Conservation (phyloP, 1,140 invertebrate genomes). For the Bathynomus jamesi region DNA sequence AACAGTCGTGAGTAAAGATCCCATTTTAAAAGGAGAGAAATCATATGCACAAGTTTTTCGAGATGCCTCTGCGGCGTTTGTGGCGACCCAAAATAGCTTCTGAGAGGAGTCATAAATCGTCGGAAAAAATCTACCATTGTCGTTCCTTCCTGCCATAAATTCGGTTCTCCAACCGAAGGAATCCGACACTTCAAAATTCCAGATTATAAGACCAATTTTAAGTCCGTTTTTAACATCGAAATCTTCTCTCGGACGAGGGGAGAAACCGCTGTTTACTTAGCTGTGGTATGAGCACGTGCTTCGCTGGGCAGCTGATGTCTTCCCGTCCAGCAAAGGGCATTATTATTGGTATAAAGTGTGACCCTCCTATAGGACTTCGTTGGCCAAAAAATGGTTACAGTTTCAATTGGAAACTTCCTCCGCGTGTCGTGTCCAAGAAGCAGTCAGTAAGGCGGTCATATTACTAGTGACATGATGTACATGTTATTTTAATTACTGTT, state of each 20-base stretch:
- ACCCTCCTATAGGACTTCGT: neutral
- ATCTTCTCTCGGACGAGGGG: neutral
- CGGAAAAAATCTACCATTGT: neutral
- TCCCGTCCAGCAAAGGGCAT: neutral
- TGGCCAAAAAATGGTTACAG: neutral
- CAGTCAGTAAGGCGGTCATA: neutral
- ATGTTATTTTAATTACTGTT: neutral
- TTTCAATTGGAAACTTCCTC: neutral
- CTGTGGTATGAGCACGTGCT: neutral
- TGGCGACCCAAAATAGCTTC: neutral
- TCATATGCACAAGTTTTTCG: neutral
- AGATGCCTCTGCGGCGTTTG: neutral
- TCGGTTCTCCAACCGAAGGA: neutral
- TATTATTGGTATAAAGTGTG: neutral
- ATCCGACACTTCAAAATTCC: neutral
- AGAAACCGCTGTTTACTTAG: neutral
- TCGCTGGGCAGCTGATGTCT: neutral
- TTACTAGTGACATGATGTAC: neutral
- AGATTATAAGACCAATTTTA: neutral
- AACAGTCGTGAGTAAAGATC: neutral
- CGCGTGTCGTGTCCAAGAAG: neutral
- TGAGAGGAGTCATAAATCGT: neutral
- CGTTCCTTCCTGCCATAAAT: neutral
- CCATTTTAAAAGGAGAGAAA: neutral
- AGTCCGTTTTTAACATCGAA: neutral